These are phyloP conservation scores for Iguana delicatissima DNA, from an alignment of 2,797 vertebrate genomes.

Conservation along the genomic window DNA sequence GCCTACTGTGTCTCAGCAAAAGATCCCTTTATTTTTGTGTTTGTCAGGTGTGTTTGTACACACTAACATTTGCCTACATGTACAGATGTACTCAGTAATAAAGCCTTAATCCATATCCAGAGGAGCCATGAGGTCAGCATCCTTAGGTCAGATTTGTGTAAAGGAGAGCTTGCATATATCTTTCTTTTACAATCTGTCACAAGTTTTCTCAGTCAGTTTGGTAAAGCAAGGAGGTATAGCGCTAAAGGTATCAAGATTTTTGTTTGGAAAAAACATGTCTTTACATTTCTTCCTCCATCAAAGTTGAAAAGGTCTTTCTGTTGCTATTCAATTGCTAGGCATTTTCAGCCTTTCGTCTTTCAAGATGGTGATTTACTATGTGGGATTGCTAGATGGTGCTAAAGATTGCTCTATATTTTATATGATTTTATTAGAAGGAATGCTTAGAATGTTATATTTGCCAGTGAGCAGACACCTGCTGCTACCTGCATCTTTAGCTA, in stretches of 20 bases:
- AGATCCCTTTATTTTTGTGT: not conserved
- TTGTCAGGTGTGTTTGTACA: not conserved
- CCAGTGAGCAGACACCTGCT: constrained; percentile 16
- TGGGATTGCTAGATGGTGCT: constrained; percentile 65
- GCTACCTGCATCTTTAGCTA: not conserved
- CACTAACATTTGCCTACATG: too few relatives aligned
- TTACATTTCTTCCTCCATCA: constrained; percentile 1
- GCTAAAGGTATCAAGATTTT: constrained; percentile 20
- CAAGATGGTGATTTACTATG: not conserved
- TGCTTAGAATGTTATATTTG: not conserved
- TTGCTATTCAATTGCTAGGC: constrained; percentile 17
- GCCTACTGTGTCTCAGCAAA: not conserved
- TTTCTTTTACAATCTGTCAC: not conserved
- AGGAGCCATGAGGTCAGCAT: not conserved
- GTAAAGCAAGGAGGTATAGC: not conserved
- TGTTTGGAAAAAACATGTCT: constrained; percentile 35
- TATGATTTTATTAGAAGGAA: not conserved
- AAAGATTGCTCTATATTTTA: constrained; percentile 5
- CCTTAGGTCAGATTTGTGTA: too few relatives aligned
- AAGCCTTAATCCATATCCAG: not conserved
- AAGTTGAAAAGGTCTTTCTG: not conserved
- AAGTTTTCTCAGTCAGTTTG: too few relatives aligned
- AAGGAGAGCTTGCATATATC: too few relatives aligned
- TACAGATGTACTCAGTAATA: not conserved
- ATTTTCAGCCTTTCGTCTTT: not conserved